Evolutionary conservation across 2,888 invertebrate genomes (phyloP), one percentile per base, ranked within the genome.

Genomic region (Drosophila picticornis): DNA sequence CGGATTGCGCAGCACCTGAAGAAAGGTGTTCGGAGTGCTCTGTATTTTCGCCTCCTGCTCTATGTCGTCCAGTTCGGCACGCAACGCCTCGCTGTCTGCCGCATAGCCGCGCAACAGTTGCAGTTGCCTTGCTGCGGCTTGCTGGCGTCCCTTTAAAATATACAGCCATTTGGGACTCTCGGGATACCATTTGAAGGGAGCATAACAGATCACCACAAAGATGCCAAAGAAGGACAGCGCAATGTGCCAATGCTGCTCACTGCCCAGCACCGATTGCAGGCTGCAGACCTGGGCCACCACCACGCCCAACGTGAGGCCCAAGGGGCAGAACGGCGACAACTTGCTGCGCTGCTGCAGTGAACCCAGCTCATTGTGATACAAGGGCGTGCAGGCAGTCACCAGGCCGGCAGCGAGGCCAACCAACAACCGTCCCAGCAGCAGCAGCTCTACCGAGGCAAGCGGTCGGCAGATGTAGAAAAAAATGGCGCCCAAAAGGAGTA

Each of bases 141-240:
- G 94, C 81, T 95, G 95, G 77, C 96, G 93, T 55, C 95, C 94
- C 88, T 94, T 95, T 55, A 96, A 94, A 58, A 97, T 95, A 84
- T 95, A 96, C 69, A 98, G 94, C 94, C 96, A 98, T 92, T 97
- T 97, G 1, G 98, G 98, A 92, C 98, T 98, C 92, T 98, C 98
- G 0, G 98, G 97, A 91, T 97, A 94, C 70, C 95, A 94, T 6
- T 94, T 94, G 52, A 97, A 93, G n/a, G 95, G 94, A 32, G 95
- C 90, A 59, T 95, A 91, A 61, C 95, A 96, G 22, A 96, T 84
- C 58, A 96, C 90, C 72, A 96, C 95, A 75, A 97, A 95, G 27
- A 97, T 81, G 34, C 95, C 94, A 77, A 95, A 96, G 75, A 96
- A 94, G 75, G 96, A 96, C 60, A 98, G 93, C 32, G 97, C 95